phyloP scores from a whole-genome alignment of 2,888 invertebrate species.

The Chymomyza amoena region DNA sequence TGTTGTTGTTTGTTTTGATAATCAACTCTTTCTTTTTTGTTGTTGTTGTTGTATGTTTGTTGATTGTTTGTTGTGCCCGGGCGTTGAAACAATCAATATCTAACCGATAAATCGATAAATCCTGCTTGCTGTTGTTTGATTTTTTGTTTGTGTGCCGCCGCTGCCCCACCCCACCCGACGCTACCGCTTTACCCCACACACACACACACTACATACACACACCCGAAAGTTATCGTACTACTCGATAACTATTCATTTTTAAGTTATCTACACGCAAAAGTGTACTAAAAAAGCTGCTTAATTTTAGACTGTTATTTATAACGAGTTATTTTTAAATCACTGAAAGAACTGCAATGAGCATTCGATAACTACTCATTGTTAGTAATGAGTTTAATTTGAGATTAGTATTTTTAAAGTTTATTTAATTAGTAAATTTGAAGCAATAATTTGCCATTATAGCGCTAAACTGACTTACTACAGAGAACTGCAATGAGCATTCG shows the following conservation, averaged over 20 bases:
- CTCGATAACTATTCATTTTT: background rate
- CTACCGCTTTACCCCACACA: background rate
- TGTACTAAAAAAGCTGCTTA: no score
- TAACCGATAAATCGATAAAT: background rate
- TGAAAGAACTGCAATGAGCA: no score
- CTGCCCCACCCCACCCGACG: background rate
- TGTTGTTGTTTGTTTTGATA: constrained; percentile 28
- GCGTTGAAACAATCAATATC: background rate
- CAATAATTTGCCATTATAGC: no score
- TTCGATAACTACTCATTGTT: no score
- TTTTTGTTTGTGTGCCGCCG: background rate
- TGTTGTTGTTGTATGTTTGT: constrained; percentile 41
- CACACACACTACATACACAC: background rate
- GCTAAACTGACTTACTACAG: no score
- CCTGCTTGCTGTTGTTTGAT: constrained; percentile 21
- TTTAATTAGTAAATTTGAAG: no score
- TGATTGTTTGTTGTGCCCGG: constrained; percentile 28
- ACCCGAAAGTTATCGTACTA: background rate
- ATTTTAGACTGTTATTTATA: no score
- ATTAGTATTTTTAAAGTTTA: no score
- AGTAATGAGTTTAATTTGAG: no score
- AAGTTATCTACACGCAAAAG: background rate
- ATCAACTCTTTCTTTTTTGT: background rate
- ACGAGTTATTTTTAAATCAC: no score
- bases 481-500: no score